Evolutionary conservation across 2,113 vertebrate species (phyloP).

Genomic region (cattle (Bos taurus)): ARS-UCD2.0 NC_037357.1:136765501-136766000

Average conservation of each 20-base stretch:
- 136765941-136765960: neutral
- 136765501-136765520: neutral
- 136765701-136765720: accelerated
- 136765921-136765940: neutral
- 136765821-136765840: neutral
- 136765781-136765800: neutral
- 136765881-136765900: neutral
- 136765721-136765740: neutral
- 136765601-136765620: accelerated
- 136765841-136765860: neutral
- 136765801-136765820: neutral
- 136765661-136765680: neutral
- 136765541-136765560: neutral
- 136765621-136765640: no score
- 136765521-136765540: accelerated
- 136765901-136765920: neutral
- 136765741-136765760: neutral
- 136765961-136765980: neutral
- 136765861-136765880: neutral
- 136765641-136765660: neutral
- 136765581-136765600: neutral
- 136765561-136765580: no score
- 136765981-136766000: accelerated
- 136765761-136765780: neutral
- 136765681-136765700: no score